phyloP scores from a whole-genome alignment of 2,113 vertebrate species.

The Promerops cafer region DNA sequence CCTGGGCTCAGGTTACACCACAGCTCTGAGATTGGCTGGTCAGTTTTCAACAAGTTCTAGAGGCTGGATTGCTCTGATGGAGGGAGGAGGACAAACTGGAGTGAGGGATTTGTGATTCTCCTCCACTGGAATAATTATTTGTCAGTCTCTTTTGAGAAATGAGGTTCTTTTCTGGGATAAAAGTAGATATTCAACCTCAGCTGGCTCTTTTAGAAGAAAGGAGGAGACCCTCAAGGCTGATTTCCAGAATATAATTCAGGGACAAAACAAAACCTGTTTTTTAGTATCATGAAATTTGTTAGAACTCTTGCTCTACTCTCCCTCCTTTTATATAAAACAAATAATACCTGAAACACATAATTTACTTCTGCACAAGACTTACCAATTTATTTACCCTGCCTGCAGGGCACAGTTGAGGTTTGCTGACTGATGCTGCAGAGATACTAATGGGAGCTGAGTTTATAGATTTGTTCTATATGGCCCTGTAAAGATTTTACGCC shows the following conservation, averaged over 20 bases:
- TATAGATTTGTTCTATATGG: not conserved
- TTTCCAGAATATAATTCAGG: not conserved
- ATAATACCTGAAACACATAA: not conserved
- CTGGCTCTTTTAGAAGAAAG: not conserved
- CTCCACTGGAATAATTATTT: not conserved
- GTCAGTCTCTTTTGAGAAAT: not conserved
- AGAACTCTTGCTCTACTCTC: not conserved
- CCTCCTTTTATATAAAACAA: not conserved
- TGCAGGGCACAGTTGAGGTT: not conserved
- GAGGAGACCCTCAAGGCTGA: not conserved
- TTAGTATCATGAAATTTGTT: not conserved
- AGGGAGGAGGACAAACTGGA: not conserved
- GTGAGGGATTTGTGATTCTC: not conserved
- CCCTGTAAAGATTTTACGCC: not conserved
- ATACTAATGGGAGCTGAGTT: not conserved
- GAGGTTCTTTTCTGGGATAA: not conserved
- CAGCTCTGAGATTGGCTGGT: not conserved
- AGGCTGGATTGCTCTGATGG: not conserved
- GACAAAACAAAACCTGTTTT: not conserved
- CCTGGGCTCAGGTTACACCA: not conserved
- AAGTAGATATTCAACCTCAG: not conserved
- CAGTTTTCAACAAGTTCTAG: not conserved
- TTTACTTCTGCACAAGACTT: not conserved
- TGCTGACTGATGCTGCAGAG: not conserved
- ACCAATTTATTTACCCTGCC: not conserved